These are phyloP conservation scores for Lottia scabra DNA, from an alignment of 2,888 invertebrate genomes.

Conservation along the genomic window DNA sequence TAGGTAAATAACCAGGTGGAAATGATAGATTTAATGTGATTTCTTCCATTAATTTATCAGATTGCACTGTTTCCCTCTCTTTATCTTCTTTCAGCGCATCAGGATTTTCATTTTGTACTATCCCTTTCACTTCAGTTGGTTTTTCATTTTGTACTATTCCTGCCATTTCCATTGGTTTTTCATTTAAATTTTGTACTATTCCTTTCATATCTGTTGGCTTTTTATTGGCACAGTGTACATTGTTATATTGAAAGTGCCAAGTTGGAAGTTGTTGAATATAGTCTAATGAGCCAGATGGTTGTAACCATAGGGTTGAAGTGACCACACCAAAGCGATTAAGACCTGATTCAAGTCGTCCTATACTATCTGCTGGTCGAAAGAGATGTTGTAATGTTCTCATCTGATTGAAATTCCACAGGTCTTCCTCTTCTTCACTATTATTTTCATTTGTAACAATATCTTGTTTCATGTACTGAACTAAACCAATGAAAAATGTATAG, in stretches of 20 bases:
- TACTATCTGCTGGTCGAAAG: conserved; percentile 26
- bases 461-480: conserved; percentile 34
- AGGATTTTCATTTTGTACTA: neutral
- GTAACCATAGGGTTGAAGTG: conserved; percentile 64
- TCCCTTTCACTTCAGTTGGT: neutral
- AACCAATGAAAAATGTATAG: conserved; percentile 44
- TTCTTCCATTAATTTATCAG: neutral
- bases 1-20: conserved; percentile 65
- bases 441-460: conserved; percentile 32
- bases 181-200: neutral
- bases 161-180: neutral
- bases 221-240: neutral
- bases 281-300: conserved; percentile 69
- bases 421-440: conserved; percentile 29
- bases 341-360: conserved; percentile 48
- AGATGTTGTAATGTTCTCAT: conserved; percentile 53
- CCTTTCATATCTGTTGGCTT: neutral
- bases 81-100: neutral
- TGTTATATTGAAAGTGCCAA: conserved; percentile 63
- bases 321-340: conserved; percentile 59
- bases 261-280: conserved; percentile 71
- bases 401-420: conserved; percentile 69
- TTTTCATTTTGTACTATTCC: neutral
- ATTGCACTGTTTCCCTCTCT: neutral
- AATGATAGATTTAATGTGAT: conserved; percentile 12